phyloP scores from a whole-genome alignment of 2,888 invertebrate genomes.

The Rambutsinella grinnellia region DNA sequence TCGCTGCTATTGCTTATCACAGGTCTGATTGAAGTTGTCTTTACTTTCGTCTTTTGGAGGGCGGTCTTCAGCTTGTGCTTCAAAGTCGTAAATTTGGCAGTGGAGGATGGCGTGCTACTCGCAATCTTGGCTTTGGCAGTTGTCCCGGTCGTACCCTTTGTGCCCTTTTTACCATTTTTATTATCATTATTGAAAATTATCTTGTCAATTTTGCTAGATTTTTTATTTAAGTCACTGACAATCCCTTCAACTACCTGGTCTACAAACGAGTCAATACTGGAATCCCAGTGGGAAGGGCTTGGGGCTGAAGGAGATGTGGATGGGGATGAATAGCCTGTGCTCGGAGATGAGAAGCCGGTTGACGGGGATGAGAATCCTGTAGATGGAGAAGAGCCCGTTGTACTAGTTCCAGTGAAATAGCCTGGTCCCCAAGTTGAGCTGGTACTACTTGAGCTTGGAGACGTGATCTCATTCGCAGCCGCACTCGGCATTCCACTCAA shows the following conservation, averaged over 20 bases:
- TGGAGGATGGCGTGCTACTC: not conserved
- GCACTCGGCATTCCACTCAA: too few relatives aligned
- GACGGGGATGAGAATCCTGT: not conserved
- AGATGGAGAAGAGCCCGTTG: not conserved
- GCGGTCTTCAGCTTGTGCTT: slow-evolving; percentile 4
- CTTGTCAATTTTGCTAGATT: slow-evolving; percentile 46
- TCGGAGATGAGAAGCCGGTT: not conserved
- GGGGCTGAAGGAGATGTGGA: too few relatives aligned
- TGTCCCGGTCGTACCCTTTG: not conserved
- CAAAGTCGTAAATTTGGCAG: not conserved
- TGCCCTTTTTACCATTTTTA: not conserved
- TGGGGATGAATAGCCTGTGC: slow-evolving; percentile 3
- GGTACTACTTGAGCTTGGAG: too few relatives aligned
- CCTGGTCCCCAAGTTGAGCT: too few relatives aligned
- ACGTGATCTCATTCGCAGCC: too few relatives aligned
- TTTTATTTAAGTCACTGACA: slow-evolving; percentile 47
- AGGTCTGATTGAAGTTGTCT: not conserved
- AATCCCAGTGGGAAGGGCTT: too few relatives aligned
- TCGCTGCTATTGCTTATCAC: not conserved
- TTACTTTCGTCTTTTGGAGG: slow-evolving; percentile 1
- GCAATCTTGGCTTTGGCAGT: too few relatives aligned
- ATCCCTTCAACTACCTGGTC: slow-evolving; percentile 58
- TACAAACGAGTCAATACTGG: slow-evolving; percentile 50
- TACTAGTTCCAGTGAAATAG: too few relatives aligned
- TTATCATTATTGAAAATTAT: slow-evolving; percentile 26